Conservation (phyloP, 1,140 invertebrate species). For the Harlomillsia oculata region DNA sequence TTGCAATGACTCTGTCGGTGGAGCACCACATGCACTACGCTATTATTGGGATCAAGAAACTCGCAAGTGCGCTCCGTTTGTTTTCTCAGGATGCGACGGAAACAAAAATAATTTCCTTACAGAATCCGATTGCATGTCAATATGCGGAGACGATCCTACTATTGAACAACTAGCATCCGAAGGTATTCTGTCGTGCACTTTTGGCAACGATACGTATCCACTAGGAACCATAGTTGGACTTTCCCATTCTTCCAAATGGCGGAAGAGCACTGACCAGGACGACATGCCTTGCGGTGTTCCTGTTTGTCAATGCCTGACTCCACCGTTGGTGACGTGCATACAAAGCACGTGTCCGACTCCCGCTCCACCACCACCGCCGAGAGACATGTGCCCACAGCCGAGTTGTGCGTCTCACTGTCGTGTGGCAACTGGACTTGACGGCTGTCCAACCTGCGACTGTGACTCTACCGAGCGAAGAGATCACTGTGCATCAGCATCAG, state of each 20-base stretch:
- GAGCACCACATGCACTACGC: slow-evolving; percentile 65
- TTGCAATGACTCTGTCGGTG: too few species aligned
- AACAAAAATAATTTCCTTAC: slow-evolving; percentile 79
- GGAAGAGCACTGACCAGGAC: not conserved
- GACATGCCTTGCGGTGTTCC: slow-evolving; percentile 22
- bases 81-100: slow-evolving; percentile 80
- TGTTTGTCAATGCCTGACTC: slow-evolving; percentile 24
- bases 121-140: slow-evolving; percentile 60
- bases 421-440: slow-evolving; percentile 9
- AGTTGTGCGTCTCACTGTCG: slow-evolving; percentile 16
- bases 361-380: not conserved
- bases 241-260: not conserved
- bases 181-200: slow-evolving; percentile 19
- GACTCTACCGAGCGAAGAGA: too few species aligned
- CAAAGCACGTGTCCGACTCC: slow-evolving; percentile 16
- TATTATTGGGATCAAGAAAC: slow-evolving; percentile 68
- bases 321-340: slow-evolving; percentile 23
- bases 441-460: slow-evolving; percentile 27
- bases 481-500: too few species aligned
- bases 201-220: slow-evolving; percentile 24
- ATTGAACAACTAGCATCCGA: slow-evolving; percentile 17
- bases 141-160: slow-evolving; percentile 46
- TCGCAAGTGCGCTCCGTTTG: slow-evolving; percentile 66
- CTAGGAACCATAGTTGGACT: slow-evolving; percentile 3
- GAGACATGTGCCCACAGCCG: slow-evolving; percentile 11